phyloP scores from a whole-genome alignment of 2,113 vertebrate species.

The Alligator sinensis region DNA sequence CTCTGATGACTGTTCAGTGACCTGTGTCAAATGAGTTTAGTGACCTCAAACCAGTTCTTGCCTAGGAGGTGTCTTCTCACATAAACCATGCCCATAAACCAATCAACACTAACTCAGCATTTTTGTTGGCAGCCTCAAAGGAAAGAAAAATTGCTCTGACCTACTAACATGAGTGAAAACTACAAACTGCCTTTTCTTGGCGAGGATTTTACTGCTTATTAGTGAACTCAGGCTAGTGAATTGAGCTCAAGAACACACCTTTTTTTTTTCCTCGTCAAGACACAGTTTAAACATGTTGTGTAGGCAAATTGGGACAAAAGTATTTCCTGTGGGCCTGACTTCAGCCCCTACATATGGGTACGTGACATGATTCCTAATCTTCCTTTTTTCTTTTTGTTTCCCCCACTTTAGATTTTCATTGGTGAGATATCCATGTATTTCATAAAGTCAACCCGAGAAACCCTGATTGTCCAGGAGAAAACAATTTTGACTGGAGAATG shows the following conservation, averaged over 20 bases:
- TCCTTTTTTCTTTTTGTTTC: slow-evolving; percentile 15
- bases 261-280: not conserved
- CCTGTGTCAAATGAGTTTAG: not conserved
- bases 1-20: not conserved
- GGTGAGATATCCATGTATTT: slow-evolving; percentile 97
- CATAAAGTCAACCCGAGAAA: slow-evolving; percentile 95
- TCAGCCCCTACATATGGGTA: not conserved
- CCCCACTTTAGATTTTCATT: slow-evolving; percentile 90
- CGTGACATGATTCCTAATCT: slow-evolving; percentile 37
- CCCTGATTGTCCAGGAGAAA: slow-evolving; percentile 94
- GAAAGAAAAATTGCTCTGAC: not conserved
- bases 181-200: not conserved
- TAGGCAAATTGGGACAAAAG: no score
- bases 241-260: not conserved
- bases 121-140: not conserved
- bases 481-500: slow-evolving; percentile 98
- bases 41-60: not conserved
- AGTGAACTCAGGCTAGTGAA: not conserved
- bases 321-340: not conserved
- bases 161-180: not conserved
- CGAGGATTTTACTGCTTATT: not conserved
- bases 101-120: not conserved
- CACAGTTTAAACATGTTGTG: not conserved
- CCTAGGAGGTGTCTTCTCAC: not conserved
- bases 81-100: not conserved